phyloP scores from a whole-genome alignment of 2,797 vertebrate genomes.

The Paramormyrops hopkinsi region DNA sequence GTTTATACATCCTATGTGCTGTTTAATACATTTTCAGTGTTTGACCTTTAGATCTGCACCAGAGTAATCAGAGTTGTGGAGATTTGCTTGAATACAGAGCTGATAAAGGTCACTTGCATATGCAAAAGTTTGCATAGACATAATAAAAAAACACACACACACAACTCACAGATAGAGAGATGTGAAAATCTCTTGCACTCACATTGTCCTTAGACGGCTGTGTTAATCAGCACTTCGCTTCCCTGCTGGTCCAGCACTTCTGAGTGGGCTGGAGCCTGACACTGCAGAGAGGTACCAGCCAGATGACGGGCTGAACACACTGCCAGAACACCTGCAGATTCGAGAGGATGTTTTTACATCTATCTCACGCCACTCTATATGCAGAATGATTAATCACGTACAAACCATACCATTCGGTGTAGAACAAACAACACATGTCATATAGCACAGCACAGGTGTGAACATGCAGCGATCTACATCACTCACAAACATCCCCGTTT shows the following conservation, averaged over 20 bases:
- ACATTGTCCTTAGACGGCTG: neutral
- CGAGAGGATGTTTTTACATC: neutral
- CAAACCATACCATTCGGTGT: neutral
- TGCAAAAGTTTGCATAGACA: neutral
- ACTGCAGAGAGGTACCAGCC: neutral
- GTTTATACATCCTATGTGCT: neutral
- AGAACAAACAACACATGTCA: neutral
- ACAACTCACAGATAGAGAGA: neutral
- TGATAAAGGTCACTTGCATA: constrained; percentile 15
- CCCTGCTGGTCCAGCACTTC: neutral
- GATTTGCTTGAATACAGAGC: neutral
- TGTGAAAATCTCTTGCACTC: neutral
- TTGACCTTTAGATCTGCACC: constrained; percentile 12
- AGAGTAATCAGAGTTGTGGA: neutral
- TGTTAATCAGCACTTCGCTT: neutral
- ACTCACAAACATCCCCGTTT: neutral
- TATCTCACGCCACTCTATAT: neutral
- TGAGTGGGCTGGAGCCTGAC: neutral
- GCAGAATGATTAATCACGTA: neutral
- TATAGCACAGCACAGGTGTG: neutral
- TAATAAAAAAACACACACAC: neutral
- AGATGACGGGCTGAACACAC: neutral
- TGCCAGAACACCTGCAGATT: neutral
- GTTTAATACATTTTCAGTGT: neutral
- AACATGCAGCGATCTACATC: neutral